Evolutionary conservation across 2,113 vertebrate genomes (phyloP).

Genomic region (Atrichornis clamosus): DNA sequence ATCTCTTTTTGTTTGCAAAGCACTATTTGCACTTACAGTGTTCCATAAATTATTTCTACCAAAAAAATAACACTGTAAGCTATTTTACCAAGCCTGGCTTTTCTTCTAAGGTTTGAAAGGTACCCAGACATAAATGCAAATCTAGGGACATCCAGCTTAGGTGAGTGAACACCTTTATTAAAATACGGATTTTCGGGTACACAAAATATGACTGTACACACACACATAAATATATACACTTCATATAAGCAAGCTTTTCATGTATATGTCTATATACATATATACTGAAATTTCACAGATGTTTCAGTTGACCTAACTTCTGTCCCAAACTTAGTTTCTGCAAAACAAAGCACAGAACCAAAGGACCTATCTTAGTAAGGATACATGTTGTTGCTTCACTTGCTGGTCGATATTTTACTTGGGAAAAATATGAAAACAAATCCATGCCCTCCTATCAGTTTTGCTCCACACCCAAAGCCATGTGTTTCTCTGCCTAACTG

Average conservation of each 20-base stretch:
- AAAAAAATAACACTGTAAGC: neutral
- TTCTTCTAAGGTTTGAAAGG: neutral
- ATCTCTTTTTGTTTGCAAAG: neutral
- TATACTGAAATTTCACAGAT: neutral
- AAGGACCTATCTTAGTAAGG: neutral
- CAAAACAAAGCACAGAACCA: neutral
- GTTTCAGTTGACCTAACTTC: neutral
- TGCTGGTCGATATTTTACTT: neutral
- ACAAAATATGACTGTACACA: neutral
- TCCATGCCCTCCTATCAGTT: neutral
- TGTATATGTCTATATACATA: accelerated
- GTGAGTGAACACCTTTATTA: neutral
- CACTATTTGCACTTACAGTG: neutral
- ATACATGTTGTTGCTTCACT: accelerated
- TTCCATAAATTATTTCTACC: neutral
- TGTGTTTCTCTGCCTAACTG: neutral
- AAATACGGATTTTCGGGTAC: neutral
- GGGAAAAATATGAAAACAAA: neutral
- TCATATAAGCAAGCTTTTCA: neutral
- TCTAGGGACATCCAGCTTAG: neutral
- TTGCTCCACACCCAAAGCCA: neutral
- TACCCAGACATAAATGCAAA: neutral
- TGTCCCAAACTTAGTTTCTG: neutral
- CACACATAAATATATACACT: accelerated
- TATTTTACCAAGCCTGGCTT: neutral